Evolutionary conservation across 2,113 vertebrate genomes (phyloP), one percentile per base, ranked within the genome.

Genomic region (Bucco capensis): DNA sequence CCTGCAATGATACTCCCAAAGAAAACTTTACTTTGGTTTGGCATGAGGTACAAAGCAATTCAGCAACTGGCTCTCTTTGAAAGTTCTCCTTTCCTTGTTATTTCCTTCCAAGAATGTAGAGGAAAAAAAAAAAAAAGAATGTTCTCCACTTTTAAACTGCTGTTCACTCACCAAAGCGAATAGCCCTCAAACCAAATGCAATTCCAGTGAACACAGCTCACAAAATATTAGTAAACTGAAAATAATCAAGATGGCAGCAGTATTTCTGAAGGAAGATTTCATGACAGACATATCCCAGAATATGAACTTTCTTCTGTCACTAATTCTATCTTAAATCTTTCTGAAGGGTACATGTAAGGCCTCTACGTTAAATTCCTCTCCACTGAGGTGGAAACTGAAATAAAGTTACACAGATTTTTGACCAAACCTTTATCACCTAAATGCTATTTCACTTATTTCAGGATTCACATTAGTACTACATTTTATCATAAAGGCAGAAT

Each of bases 11-110:
- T 96, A 97, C 91, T 96, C 95, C 90, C 96, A 96, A 95, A 96
- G 95, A 83, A 97, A 96, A 95, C 95, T 94, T 93, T 89, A 70
- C 93, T 97, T 96, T 94, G 96, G 95, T 96, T 97, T 97, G 97
- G 97, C 96, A 96, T 14, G 5, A 92, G 65, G 57, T 78, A 89
- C 53, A 95, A 96, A 94, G 96, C 80, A 95, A 94, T 94, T 95
- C 96, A 92, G 86, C 89, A 97, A 83, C 19, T 97, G 96, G 94
- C 95, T 54, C 80, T 60, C 89, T 92, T 54, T 91, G 81, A 94
- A 97, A 92, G 91, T 94, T 96, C 96, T 86, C 84, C 78, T 92
- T 85, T 75, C 94, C 89, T 88, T 94, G 88, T 91, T 90, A 93
- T 95, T 97, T 94, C 90, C 74, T 96, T 96, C 94, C 96, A 97